phyloP scores from a whole-genome alignment of 2,113 vertebrate species.

The Microcebus tavaratra region DNA sequence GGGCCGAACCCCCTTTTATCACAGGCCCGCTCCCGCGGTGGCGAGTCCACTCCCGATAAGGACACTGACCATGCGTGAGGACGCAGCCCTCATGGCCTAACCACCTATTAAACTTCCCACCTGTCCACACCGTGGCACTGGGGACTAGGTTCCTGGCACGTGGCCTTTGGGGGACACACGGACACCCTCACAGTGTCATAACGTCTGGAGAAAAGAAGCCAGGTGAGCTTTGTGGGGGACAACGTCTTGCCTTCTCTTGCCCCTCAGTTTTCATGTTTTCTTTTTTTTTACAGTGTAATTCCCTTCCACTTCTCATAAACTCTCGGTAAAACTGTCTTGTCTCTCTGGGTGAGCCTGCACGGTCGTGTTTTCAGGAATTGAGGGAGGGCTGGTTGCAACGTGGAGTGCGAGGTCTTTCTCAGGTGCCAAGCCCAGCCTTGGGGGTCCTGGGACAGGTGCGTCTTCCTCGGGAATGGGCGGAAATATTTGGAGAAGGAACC shows the following conservation, averaged over 20 bases:
- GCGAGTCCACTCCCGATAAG: not conserved
- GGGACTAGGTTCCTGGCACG: not conserved
- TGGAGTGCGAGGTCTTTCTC: accelerated
- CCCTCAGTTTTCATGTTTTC: no score
- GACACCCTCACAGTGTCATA: not conserved
- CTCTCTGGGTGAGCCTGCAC: not conserved
- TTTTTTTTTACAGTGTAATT: not conserved
- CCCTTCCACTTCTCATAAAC: not conserved
- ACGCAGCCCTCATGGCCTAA: not conserved
- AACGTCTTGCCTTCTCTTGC: not conserved
- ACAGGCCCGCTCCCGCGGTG: not conserved
- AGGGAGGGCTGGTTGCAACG: accelerated
- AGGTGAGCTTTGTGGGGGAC: not conserved
- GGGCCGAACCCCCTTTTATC: not conserved
- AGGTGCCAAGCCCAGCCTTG: not conserved
- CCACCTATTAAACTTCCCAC: not conserved
- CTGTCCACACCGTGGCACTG: not conserved
- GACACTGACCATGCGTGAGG: not conserved
- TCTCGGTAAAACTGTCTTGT: not conserved
- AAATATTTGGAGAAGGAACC: not conserved
- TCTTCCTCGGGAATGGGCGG: no score
- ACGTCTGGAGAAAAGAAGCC: not conserved
- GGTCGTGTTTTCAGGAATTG: no score
- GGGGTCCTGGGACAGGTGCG: not conserved
- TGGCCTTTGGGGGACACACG: not conserved